Evolutionary conservation across 1,140 invertebrate species (phyloP).

Genomic region (Temnothorax longispinosus): DNA sequence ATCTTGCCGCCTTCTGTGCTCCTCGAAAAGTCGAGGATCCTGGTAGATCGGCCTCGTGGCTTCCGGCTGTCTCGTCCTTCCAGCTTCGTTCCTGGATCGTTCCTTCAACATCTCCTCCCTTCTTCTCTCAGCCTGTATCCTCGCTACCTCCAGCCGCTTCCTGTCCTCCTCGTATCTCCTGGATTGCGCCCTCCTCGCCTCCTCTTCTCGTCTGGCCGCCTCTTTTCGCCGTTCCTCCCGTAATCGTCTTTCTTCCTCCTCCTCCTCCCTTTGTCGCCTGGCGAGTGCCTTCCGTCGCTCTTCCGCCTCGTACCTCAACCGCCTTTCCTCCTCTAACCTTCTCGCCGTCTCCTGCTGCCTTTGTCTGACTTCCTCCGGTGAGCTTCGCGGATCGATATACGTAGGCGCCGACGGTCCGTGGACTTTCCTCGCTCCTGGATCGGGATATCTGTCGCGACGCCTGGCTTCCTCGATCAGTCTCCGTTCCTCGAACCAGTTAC

Average conservation of each 20-base stretch:
- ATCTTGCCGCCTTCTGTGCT: slow-evolving; percentile 57
- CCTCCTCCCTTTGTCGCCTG: slow-evolving; percentile 28
- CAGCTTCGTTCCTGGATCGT: slow-evolving; percentile 24
- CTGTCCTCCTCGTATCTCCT: slow-evolving; percentile 72
- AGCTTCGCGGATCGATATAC: slow-evolving; percentile 56
- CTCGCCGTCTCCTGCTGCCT: slow-evolving; percentile 18
- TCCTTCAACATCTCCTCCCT: slow-evolving; percentile 37
- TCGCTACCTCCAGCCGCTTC: slow-evolving; percentile 52
- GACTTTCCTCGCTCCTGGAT: slow-evolving; percentile 41
- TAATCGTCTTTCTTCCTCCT: slow-evolving; percentile 42
- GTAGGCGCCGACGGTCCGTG: slow-evolving; percentile 73
- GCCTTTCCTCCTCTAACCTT: slow-evolving; percentile 29
- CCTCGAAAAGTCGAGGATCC: slow-evolving; percentile 43
- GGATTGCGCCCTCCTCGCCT: slow-evolving; percentile 62
- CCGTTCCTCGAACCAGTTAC: slow-evolving; percentile 27
- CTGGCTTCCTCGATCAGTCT: slow-evolving; percentile 59
- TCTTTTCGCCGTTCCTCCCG: slow-evolving; percentile 42
- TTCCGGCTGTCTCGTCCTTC: slow-evolving; percentile 20
- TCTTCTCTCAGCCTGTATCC: slow-evolving; percentile 61
- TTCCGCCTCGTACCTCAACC: slow-evolving; percentile 43
- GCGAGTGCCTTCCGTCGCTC: slow-evolving; percentile 50
- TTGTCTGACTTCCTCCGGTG: slow-evolving; percentile 43
- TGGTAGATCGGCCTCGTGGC: slow-evolving; percentile 7
- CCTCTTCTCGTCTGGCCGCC: slow-evolving; percentile 67
- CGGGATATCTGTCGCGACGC: slow-evolving; percentile 45